A percentile compares a stretch with the other conserved stretches of the same genome.
Conservation (phyloP, 2,797 vertebrate species). For the Galago senegalensis region DNA sequence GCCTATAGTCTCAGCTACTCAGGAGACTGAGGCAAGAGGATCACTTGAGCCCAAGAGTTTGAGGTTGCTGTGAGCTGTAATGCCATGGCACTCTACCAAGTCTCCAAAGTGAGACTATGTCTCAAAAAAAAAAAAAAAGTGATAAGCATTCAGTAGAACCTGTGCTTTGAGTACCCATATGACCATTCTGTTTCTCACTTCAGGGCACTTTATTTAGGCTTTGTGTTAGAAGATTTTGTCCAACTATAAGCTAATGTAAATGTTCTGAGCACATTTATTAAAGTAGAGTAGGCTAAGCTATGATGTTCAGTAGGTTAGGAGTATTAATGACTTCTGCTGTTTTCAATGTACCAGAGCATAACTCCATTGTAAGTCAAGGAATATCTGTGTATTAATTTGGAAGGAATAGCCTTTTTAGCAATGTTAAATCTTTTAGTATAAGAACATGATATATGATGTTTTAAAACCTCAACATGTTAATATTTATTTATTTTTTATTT, state of each 20-base stretch:
- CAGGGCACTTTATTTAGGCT: background rate
- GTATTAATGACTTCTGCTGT: background rate
- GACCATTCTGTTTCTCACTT: background rate
- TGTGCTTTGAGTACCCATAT: background rate
- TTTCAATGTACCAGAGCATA: background rate
- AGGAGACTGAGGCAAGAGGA: no score
- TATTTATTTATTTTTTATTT: background rate
- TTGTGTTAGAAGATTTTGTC: background rate
- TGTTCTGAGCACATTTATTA: background rate
- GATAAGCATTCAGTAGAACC: background rate
- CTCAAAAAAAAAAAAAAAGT: background rate
- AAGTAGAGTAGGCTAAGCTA: background rate
- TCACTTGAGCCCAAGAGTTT: no score
- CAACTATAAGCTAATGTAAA: background rate
- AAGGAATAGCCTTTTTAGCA: constrained; percentile 35
- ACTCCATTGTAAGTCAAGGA: background rate
- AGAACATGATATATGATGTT: background rate
- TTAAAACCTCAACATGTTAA: constrained; percentile 4
- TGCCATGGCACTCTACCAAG: no score
- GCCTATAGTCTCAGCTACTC: no score
- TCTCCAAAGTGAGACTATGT: no score
- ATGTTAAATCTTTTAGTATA: background rate
- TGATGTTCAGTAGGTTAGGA: background rate
- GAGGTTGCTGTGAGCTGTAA: no score
- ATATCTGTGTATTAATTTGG: background rate